Base-by-base conservation (phyloP, 1,140 invertebrate species). In the Lutraria rhynchaena region DNA sequence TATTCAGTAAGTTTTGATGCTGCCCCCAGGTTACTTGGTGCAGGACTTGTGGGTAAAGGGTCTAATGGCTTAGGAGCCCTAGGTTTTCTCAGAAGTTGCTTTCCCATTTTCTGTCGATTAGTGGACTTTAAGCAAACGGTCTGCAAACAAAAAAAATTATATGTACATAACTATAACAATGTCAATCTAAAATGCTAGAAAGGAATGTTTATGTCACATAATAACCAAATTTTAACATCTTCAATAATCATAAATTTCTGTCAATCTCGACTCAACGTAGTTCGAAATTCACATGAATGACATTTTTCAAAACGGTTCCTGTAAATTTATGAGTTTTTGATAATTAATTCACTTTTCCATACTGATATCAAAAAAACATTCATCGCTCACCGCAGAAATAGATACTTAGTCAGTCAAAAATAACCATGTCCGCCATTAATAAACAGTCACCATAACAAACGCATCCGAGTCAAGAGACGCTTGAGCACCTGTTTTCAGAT, bases 61-160 rank as follows among this genome's bases (percentile, higher is more conserved):
- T 87, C 83, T 15, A 89, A 58, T 0, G 82, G 84, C 24, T 84
- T 86, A 29, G 90, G 86, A 37, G 89, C 86, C 60, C 87, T 82
- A n/a, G 90, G 90, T 63, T 83, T 81, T 22, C 90, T 76, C 13
- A 91, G 70, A 0, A 91, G 76, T 70, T 75, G 65, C 65, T 75
- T 76, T 65, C 83, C 65, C 60, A 81, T 57, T 55, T 55, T 55
- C 5, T 27, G 17, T 22, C 5, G 24, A 11, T 27, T 22, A 9
- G 7, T 55, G 7, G 24, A 22, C 51, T 55, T 11, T 11, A 49
- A 49, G 44, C 44, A 49, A 19, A 49, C 11, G 44, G 44, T 49
- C 11, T 19, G 19, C 19, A 11, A 11, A 49, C 19, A 11, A 49
- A 11, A 49, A 49, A 11, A 11, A 11, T 49, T 11, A 11, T 49